A percentile compares a stretch with the other conserved stretches of the same genome.
Conservation (phyloP, 2,113 vertebrate species). For the Eulemur macaco region DNA sequence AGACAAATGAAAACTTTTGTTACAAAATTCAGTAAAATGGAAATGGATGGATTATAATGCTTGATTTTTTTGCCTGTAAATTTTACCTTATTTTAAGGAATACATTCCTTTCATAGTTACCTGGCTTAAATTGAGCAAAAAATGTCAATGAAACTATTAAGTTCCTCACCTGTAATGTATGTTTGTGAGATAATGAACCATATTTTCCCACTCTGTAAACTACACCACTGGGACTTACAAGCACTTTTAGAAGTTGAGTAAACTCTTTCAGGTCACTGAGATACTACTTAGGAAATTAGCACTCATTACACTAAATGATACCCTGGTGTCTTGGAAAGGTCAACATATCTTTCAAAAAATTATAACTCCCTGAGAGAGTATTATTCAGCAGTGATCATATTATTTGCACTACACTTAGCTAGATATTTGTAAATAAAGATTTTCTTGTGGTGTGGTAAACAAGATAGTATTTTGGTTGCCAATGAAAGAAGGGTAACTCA, state of each 20-base stretch:
- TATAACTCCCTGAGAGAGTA: neutral
- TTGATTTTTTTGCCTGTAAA: neutral
- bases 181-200: constrained; percentile 61
- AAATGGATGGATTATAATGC: neutral
- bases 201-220: constrained; percentile 55
- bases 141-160: constrained; percentile 13
- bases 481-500: neutral
- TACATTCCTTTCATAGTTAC: neutral
- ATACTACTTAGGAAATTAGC: constrained; percentile 69
- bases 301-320: constrained; percentile 61
- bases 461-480: neutral
- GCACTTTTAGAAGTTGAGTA: constrained; percentile 26
- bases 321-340: constrained; percentile 59
- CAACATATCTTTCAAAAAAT: constrained; percentile 55
- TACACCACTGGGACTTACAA: neutral
- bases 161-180: constrained; percentile 43
- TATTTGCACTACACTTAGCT: constrained; percentile 8
- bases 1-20: neutral
- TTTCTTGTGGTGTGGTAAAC: neutral
- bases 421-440: neutral
- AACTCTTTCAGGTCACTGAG: constrained; percentile 58
- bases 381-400: neutral
- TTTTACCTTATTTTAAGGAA: constrained; percentile 43
- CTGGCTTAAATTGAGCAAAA: constrained; percentile 43
- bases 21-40: neutral